Base-by-base conservation (phyloP, 2,888 invertebrate genomes). In the Caenorhabditis doughertyi region DNA sequence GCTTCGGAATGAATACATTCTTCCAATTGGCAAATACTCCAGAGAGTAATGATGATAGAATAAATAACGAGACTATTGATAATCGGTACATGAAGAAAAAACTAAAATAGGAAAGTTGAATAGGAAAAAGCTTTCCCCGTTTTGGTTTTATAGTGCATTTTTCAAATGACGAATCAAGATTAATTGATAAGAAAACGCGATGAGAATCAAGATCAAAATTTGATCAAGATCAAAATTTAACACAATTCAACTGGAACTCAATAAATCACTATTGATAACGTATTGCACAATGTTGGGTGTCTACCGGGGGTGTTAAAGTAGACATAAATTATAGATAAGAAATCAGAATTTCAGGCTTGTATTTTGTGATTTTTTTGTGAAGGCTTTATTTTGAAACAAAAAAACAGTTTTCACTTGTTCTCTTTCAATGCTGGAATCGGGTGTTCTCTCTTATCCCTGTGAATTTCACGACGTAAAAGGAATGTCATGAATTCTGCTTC, bases 1-100 rank as follows among this genome's bases (percentile, higher is more conserved):
- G 56, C 25, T 74, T 64, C 16, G 74, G 74, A 8, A n/a, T 44
- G 35, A 74, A 49, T 21, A 74, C 35, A 35, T 65, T 47, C 9
- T 65, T 74, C 74, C 76, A 68, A 9, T 29, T 27, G 1, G 60
- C 67, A 23, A 3, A 11, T 0, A 27, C 58, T 13, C 8, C 16
- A 7, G 47, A 32, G 7, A 18, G 21, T n/a, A 27, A 16, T 11
- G 44, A 3, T 0, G 67, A 27, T 5, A 56, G 32, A 13, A 60
- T 3, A 27, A 47, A n/a, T 21, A 18, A 8, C 0, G 11, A 13
- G 2, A 67, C 56, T 11, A 64, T n/a, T n/a, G n/a, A n/a, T 35
- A 25, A 27, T 23, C 51, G 21, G 9, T 32, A 29, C 73, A 73
- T 73, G 13, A 39, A 21, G 13, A 4, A 25, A 58, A 42, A 60